Evolutionary conservation across 2,888 invertebrate species (phyloP).

Genomic region (Lasioglossum malachurum): DNA sequence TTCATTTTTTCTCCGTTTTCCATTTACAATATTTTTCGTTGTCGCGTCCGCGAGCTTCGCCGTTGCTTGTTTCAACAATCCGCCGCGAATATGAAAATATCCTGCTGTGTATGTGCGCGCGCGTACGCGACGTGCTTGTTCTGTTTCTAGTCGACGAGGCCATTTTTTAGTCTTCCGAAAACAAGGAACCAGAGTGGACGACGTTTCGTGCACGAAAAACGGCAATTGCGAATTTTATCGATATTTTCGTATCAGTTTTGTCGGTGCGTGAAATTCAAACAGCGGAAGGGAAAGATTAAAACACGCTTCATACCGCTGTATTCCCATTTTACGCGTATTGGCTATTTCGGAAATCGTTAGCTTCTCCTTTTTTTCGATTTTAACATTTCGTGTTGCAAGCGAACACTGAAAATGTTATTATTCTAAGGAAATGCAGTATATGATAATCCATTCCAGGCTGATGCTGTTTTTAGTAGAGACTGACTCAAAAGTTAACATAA

Average conservation of each 20-base stretch:
- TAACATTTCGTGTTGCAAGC: background rate
- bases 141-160: background rate
- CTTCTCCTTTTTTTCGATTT: background rate
- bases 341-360: background rate
- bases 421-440: background rate
- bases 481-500: background rate
- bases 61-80: slow-evolving; percentile 47
- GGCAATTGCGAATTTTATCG: slow-evolving; percentile 5
- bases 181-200: background rate
- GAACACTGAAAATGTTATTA: background rate
- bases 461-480: background rate
- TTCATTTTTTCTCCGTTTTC: slow-evolving; percentile 17
- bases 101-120: background rate
- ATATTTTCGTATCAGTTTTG: slow-evolving; percentile 5
- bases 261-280: background rate
- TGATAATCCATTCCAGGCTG: background rate
- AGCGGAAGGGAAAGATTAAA: slow-evolving; percentile 8
- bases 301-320: background rate
- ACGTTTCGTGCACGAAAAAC: background rate
- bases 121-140: background rate
- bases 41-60: background rate
- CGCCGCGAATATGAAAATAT: slow-evolving; percentile 40
- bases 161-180: slow-evolving; percentile 13
- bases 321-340: slow-evolving; percentile 2
- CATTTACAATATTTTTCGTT: slow-evolving; percentile 52